Conservation (phyloP, 2,888 invertebrate genomes). For the Helleia helle region DNA sequence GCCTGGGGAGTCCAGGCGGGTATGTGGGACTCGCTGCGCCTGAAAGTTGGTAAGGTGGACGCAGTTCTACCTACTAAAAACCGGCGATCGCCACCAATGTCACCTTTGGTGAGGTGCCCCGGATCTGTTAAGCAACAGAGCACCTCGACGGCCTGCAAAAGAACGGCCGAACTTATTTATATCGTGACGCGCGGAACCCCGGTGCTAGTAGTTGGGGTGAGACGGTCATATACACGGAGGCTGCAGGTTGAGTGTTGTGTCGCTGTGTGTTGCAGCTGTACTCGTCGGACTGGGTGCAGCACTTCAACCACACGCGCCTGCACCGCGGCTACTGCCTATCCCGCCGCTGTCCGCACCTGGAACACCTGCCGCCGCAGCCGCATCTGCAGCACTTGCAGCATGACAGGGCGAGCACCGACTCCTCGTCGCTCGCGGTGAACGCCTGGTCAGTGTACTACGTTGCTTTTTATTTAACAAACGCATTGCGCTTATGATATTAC, state of each 20-base stretch:
- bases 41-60: no score
- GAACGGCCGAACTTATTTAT: neutral
- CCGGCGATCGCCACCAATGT: no score
- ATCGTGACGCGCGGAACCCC: neutral
- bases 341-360: constrained; percentile 29
- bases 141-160: no score
- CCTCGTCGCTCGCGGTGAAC: neutral
- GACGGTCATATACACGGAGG: no score
- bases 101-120: no score
- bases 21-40: no score
- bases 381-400: neutral
- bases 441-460: constrained; percentile 1
- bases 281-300: constrained; percentile 54
- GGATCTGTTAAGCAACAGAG: no score
- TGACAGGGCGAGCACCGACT: no score
- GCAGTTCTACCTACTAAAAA: no score
- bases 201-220: neutral
- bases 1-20: no score
- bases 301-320: constrained; percentile 60
- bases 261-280: constrained; percentile 34
- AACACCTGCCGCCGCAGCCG: constrained; percentile 14
- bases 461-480: no score
- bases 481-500: no score
- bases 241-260: neutral
- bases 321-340: constrained; percentile 55